Base-by-base conservation (phyloP, 2,113 vertebrate species). In the Brachirus orientalis region DNA sequence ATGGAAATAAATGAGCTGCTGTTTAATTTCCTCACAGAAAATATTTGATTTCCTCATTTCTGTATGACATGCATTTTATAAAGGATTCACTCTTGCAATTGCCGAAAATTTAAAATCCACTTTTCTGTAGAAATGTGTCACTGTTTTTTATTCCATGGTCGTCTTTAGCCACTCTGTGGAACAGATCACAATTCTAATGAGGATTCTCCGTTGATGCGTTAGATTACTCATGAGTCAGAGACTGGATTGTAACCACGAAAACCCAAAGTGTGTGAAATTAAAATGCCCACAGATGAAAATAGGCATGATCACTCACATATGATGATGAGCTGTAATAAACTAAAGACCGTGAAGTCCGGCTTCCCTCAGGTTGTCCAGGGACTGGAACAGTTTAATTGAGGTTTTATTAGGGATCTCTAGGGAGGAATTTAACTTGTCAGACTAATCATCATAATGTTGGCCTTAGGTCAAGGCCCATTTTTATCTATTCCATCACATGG, bases 201-300 rank as follows among this genome's bases (percentile, higher is more conserved):
- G 46, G 28, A 73, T 46, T 65, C 44, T 80, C 62, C 63, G 55
- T 43, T 68, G 61, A 87, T 77, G 76, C 76, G 1, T 76, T 38
- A 1, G 45, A 66, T 79, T 63, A 73, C 50, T 69, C 71, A 67
- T 83, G 79, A 85, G 84, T 88, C 83, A 84, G 62, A 77, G 73
- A 44, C 48, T n/a, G 36, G 56, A 58, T 66, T 79, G 83, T 20
- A 69, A 72, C 71, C 55, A 40, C 47, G 62, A 64, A 79, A 88
- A 78, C 71, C 72, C 18, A 75, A 80, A 84, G 81, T 56, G 79
- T 86, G 88, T 88, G 88, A 92, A 92, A 91, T 91, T 86, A 88
- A 90, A 88, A 77, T 82, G 84, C 84, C 70, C 63, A 50, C 18
- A 58, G 59, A 69, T 63, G 66, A 85, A 83, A 77, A 83, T 62